Percentiles rank a stretch among this genome's conserved stretches.
phyloP scores from a whole-genome alignment of 2,888 invertebrate species.

The Tenthredo livida region DNA sequence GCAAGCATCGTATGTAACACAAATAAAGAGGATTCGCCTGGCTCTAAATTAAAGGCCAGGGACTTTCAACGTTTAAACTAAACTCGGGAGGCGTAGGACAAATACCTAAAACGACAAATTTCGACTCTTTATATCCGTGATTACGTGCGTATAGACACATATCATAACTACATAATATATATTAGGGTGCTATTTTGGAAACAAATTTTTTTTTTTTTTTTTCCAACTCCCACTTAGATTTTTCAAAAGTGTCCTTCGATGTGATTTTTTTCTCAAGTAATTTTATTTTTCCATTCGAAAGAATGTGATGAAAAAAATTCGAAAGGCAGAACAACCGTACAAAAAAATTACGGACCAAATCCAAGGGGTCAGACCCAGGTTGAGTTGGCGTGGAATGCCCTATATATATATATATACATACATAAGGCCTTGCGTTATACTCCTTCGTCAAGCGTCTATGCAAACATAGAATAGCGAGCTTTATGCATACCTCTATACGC shows the following conservation, averaged over 20 bases:
- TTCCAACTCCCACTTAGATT: too few relatives aligned
- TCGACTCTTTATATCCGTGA: background rate
- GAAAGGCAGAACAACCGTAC: too few relatives aligned
- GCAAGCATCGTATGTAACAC: slow-evolving; percentile 1
- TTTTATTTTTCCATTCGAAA: too few relatives aligned
- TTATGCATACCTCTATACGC: background rate
- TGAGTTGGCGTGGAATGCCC: too few relatives aligned
- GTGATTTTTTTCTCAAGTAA: too few relatives aligned
- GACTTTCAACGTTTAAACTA: slow-evolving; percentile 26
- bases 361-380: too few relatives aligned
- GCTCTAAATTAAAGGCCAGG: slow-evolving; percentile 45
- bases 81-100: slow-evolving; percentile 29
- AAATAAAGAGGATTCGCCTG: slow-evolving; percentile 29
- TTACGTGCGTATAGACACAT: background rate
- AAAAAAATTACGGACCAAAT: too few relatives aligned
- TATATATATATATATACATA: background rate
- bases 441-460: background rate
- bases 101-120: slow-evolving; percentile 37
- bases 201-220: too few relatives aligned
- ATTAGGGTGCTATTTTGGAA: too few relatives aligned
- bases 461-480: background rate
- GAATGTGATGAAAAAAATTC: too few relatives aligned
- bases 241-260: too few relatives aligned
- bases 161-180: too few relatives aligned
- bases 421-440: background rate